Percentiles rank a stretch among this genome's conserved stretches.
Conservation (phyloP, 2,888 invertebrate species). For the Cantharis flavilabris region DNA sequence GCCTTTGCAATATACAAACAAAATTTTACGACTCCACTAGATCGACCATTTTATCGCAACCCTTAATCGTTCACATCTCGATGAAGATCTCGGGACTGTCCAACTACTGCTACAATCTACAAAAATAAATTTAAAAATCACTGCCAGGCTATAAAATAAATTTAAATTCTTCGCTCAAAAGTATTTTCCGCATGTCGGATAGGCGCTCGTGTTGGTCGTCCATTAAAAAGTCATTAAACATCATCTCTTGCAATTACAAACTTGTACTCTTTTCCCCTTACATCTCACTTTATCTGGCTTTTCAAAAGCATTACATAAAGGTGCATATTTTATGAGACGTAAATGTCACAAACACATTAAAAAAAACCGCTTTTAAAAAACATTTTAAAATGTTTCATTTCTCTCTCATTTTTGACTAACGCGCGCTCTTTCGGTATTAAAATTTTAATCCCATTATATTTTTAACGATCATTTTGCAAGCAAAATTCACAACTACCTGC, state of each 20-base stretch:
- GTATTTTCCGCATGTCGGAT: constrained; percentile 35
- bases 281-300: constrained; percentile 26
- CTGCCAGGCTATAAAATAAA: constrained; percentile 10
- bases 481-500: background rate
- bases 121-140: background rate
- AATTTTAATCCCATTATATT: background rate
- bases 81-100: background rate
- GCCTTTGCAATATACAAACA: constrained; percentile 14
- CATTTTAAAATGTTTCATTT: background rate
- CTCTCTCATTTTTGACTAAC: background rate
- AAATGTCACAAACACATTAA: constrained; percentile 16
- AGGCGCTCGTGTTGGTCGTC: constrained; percentile 51
- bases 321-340: constrained; percentile 26
- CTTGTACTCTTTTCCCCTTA: constrained; percentile 46
- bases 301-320: constrained; percentile 14
- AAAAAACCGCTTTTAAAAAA: background rate
- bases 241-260: constrained; percentile 67
- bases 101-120: no score
- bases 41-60: background rate
- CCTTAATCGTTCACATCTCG: constrained; percentile 1
- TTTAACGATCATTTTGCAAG: background rate
- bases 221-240: constrained; percentile 73
- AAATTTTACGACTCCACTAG: background rate
- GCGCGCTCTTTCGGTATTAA: background rate
- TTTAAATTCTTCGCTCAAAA: constrained; percentile 39